Conservation (phyloP, 2,888 invertebrate species). For the Platycheirus albimanus region DNA sequence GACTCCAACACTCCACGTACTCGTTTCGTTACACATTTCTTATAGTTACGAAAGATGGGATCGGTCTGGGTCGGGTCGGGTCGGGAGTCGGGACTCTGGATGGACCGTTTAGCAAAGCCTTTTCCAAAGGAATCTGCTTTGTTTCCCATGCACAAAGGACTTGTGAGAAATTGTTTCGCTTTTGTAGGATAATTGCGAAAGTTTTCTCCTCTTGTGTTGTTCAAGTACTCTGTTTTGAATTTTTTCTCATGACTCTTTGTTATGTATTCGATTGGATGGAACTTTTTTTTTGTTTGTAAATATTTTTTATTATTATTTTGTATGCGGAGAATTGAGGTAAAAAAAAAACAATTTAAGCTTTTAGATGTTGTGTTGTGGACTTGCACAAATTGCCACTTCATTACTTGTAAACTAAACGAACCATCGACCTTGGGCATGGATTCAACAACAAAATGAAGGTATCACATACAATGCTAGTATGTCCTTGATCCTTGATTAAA, state of each 20-base stretch:
- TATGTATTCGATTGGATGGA: slow-evolving; percentile 47
- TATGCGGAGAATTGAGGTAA: slow-evolving; percentile 2
- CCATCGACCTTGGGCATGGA: neutral
- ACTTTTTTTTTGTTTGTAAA: slow-evolving; percentile 7
- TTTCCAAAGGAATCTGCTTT: slow-evolving; percentile 57
- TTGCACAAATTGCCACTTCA: neutral
- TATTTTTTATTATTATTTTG: slow-evolving; percentile 10
- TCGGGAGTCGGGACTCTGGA: too few species aligned
- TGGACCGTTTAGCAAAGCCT: slow-evolving; percentile 51
- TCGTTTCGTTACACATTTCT: slow-evolving; percentile 40
- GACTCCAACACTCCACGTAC: slow-evolving; percentile 46
- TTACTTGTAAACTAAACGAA: slow-evolving; percentile 1
- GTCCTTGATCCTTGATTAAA: too few species aligned
- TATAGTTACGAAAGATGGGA: slow-evolving; percentile 33
- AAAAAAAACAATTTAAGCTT: slow-evolving; percentile 27
- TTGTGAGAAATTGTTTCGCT: slow-evolving; percentile 60
- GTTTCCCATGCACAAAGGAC: slow-evolving; percentile 56
- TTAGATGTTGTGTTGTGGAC: slow-evolving; percentile 12
- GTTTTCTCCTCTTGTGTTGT: slow-evolving; percentile 59
- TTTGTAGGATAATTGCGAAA: slow-evolving; percentile 66
- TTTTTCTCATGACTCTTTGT: slow-evolving; percentile 35
- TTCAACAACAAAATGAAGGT: too few species aligned
- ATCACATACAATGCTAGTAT: neutral
- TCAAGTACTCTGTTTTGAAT: slow-evolving; percentile 41
- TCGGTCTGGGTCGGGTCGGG: slow-evolving; percentile 6